A percentile compares a stretch with the other conserved stretches of the same genome.
phyloP scores from a whole-genome alignment of 53 echinoderm and acorn worm species.

The Patiria pectinifera region DNA sequence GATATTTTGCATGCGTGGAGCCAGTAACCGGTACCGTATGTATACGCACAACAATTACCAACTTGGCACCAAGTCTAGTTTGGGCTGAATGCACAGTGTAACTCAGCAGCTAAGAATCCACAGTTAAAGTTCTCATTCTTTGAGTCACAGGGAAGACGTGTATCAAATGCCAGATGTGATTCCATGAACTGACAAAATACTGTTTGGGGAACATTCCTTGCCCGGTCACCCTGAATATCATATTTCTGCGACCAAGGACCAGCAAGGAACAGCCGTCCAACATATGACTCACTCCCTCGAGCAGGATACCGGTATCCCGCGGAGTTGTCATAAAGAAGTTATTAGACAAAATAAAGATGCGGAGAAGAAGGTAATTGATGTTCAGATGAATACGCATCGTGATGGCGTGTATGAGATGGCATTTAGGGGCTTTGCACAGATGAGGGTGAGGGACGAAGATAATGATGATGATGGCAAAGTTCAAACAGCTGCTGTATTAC shows the following conservation, averaged over 20 bases:
- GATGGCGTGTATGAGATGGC: conserved; percentile 33
- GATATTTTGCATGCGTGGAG: too few species aligned
- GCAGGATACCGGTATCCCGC: conserved; percentile 5
- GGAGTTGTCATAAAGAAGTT: not conserved
- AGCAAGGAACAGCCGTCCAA: not conserved
- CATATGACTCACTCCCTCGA: not conserved
- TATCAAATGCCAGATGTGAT: conserved; percentile 22
- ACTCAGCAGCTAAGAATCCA: not conserved
- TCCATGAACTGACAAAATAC: not conserved
- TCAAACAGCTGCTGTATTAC: conserved; percentile 15
- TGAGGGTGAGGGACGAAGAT: not conserved
- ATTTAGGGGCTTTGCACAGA: not conserved
- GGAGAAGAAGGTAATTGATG: conserved; percentile 6
- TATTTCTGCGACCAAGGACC: not conserved
- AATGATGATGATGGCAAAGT: conserved; percentile 26
- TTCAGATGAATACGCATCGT: not conserved
- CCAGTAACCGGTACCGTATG: too few species aligned
- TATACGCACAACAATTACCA: too few species aligned
- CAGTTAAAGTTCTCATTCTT: not conserved
- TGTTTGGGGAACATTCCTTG: conserved; percentile 2
- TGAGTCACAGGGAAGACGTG: conserved; percentile 25
- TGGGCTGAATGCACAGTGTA: not conserved
- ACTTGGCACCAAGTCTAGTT: too few species aligned
- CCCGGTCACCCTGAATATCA: not conserved
- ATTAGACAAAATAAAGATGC: not conserved